Percentiles rank a stretch among this genome's conserved stretches.
phyloP scores from a whole-genome alignment of 1,140 invertebrate species.

The Drosophila watanabei region DNA sequence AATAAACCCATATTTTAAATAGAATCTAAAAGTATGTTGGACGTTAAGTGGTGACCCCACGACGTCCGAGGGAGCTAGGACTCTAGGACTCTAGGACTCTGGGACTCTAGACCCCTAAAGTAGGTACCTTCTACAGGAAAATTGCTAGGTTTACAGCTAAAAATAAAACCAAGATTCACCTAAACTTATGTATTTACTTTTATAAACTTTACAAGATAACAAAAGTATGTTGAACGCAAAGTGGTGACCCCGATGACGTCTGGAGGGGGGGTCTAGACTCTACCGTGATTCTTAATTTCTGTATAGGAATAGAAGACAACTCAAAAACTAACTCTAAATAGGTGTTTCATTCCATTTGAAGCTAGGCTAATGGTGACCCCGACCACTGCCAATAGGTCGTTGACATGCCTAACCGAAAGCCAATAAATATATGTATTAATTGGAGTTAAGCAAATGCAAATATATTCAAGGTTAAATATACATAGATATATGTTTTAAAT shows the following conservation, averaged over 20 bases:
- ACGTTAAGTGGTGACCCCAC: neutral
- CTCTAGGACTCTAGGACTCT: no score
- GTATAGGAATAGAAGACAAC: neutral
- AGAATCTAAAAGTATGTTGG: neutral
- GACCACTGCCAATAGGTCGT: constrained; percentile 25
- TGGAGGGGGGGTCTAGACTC: neutral
- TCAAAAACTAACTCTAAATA: neutral
- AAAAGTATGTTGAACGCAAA: neutral
- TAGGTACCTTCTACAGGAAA: no score
- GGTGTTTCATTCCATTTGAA: neutral
- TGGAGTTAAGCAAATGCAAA: constrained; percentile 15
- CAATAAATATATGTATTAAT: constrained; percentile 2
- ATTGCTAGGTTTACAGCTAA: neutral
- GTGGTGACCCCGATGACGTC: neutral
- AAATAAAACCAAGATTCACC: neutral
- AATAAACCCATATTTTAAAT: neutral
- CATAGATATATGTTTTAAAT: neutral
- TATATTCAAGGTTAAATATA: constrained; percentile 6
- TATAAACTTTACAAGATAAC: neutral
- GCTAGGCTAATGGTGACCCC: neutral
- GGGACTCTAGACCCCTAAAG: no score
- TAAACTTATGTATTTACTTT: neutral
- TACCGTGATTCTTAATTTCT: neutral
- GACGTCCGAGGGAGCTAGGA: neutral
- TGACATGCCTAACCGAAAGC: constrained; percentile 9